These are phyloP conservation scores for Tetragonula clypearis DNA, from an alignment of 1,140 invertebrate genomes.

Conservation along the genomic window DNA sequence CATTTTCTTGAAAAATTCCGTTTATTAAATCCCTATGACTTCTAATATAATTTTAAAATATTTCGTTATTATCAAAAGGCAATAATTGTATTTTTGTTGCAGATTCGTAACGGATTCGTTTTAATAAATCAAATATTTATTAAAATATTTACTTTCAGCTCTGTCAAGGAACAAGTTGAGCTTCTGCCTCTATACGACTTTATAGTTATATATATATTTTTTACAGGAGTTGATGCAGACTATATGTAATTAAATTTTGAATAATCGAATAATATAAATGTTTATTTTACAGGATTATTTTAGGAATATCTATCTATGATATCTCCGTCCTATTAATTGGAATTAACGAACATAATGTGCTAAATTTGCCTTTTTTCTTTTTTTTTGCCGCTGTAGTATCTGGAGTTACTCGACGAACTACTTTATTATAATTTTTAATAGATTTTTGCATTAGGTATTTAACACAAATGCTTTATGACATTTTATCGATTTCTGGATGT, in stretches of 20 bases:
- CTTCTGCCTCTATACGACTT: not conserved
- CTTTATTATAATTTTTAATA: slow-evolving; percentile 7
- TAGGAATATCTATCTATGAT: not conserved
- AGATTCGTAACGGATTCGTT: not conserved
- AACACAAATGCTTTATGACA: not conserved
- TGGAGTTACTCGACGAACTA: not conserved
- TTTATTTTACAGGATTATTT: not conserved
- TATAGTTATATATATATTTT: not conserved
- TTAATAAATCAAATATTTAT: not conserved
- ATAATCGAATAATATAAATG: not conserved
- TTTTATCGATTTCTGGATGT: not conserved
- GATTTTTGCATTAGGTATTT: not conserved
- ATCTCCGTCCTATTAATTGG: not conserved
- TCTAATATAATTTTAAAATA: not conserved
- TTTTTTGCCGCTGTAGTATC: not conserved
- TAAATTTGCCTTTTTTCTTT: not conserved
- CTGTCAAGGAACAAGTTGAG: too few species aligned
- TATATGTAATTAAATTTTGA: not conserved
- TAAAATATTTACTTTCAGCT: slow-evolving; percentile 9
- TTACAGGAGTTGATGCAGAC: not conserved
- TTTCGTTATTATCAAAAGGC: not conserved
- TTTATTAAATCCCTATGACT: not conserved
- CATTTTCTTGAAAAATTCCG: not conserved
- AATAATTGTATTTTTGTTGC: slow-evolving; percentile 22
- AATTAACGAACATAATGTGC: too few species aligned